phyloP scores from a whole-genome alignment of 2,888 invertebrate genomes.

The Ormyrus rosae region DNA sequence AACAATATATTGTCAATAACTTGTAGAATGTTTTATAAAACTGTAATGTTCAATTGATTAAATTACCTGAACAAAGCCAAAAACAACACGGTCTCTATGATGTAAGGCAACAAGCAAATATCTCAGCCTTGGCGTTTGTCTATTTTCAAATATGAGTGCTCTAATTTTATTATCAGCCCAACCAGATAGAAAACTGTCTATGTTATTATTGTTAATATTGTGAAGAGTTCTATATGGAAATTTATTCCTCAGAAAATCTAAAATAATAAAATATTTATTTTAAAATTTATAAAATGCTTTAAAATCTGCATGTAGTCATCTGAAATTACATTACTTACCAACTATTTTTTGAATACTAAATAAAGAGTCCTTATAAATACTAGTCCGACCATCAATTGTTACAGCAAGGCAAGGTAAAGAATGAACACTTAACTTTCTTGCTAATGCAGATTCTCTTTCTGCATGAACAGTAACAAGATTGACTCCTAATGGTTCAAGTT shows the following conservation, averaged over 20 bases:
- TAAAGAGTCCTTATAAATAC: constrained; percentile 89
- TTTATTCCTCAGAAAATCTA: constrained; percentile 91
- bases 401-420: constrained; percentile 89
- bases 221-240: constrained; percentile 89
- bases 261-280: constrained; percentile 54
- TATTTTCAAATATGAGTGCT: constrained; percentile 90
- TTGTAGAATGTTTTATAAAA: background rate
- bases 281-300: constrained; percentile 50
- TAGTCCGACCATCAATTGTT: constrained; percentile 88
- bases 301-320: background rate
- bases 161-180: constrained; percentile 96
- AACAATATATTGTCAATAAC: background rate
- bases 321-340: constrained; percentile 77
- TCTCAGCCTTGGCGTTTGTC: constrained; percentile 85
- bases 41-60: background rate
- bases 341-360: constrained; percentile 88
- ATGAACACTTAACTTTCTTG: constrained; percentile 87
- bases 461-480: constrained; percentile 90
- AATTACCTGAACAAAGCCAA: constrained; percentile 82
- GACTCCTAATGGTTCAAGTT: constrained; percentile 90
- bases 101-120: constrained; percentile 93
- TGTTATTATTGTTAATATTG: constrained; percentile 83
- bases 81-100: constrained; percentile 89
- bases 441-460: constrained; percentile 86
- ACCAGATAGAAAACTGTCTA: constrained; percentile 88